These are phyloP conservation scores for Halichondria panicea DNA, from an alignment of 37 sponge, comb jelly and placozoan genomes.

Conservation along the genomic window DNA sequence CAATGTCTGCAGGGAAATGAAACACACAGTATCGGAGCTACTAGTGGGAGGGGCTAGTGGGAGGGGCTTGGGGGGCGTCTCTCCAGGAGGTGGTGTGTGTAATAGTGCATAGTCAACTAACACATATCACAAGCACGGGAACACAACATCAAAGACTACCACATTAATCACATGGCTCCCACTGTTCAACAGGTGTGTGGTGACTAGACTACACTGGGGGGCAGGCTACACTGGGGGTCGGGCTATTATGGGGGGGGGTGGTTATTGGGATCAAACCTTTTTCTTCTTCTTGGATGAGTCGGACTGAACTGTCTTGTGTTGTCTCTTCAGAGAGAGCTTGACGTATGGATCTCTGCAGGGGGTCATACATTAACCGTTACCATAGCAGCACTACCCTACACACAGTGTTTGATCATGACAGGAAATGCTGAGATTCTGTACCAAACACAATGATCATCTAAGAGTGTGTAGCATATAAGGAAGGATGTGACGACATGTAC, in stretches of 20 bases:
- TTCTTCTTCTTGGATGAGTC: conserved; percentile 51
- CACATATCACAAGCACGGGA: too few relatives aligned
- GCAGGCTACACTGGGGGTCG: neutral
- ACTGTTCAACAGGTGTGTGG: too few relatives aligned
- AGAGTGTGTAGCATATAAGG: neutral
- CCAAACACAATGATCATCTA: neutral
- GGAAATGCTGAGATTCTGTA: too few relatives aligned
- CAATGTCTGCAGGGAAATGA: conserved; percentile 44
- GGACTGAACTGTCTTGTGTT: conserved; percentile 1
- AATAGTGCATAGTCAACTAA: too few relatives aligned
- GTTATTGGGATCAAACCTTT: conserved; percentile 23
- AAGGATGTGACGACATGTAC: neutral
- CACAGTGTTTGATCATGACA: too few relatives aligned
- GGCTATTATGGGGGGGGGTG: neutral
- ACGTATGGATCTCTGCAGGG: conserved; percentile 71
- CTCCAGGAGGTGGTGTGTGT: neutral
- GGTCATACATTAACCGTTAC: too few relatives aligned
- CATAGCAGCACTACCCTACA: too few relatives aligned
- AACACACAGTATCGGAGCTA: neutral
- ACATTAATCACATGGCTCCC: too few relatives aligned
- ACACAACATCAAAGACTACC: too few relatives aligned
- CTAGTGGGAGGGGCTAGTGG: too few relatives aligned
- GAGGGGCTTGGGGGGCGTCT: conserved; percentile 7
- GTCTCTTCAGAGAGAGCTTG: conserved; percentile 36
- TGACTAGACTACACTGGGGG: neutral